Evolutionary conservation across 64 coral and sea anemone species (phyloP).

Genomic region (Cladopsammia gracilis): DNA sequence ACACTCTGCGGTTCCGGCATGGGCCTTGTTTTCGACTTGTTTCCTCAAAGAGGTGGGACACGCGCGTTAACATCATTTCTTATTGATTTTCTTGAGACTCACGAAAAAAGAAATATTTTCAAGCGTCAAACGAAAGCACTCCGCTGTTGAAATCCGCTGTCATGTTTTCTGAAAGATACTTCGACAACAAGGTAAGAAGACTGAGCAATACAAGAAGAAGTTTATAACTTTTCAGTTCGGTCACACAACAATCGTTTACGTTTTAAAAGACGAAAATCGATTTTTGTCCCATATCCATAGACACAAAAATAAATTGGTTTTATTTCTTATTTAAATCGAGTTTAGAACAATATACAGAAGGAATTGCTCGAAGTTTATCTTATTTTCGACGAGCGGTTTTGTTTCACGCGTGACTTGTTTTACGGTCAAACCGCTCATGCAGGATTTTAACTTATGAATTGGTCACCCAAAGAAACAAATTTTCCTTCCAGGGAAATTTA

Average conservation of each 20-base stretch:
- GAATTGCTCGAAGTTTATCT: no score
- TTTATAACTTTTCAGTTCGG: no score
- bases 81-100: not conserved
- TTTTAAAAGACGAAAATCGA: no score
- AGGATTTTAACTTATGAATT: not conserved
- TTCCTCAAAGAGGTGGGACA: no score
- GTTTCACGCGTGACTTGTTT: not conserved
- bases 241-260: no score
- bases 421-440: no score
- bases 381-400: not conserved
- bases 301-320: no score
- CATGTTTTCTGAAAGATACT: conserved; percentile 27
- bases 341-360: not conserved
- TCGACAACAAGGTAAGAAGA: conserved; percentile 2
- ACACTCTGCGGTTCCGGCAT: no score
- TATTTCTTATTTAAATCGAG: not conserved
- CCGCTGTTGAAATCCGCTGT: not conserved
- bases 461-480: no score
- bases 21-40: no score
- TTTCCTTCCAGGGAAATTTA: no score
- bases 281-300: no score
- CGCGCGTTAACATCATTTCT: not conserved
- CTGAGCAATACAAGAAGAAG: not conserved
- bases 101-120: not conserved
- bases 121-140: conserved; percentile 1